phyloP scores from a whole-genome alignment of 2,797 vertebrate species.

The Sylvilagus floridanus region DNA sequence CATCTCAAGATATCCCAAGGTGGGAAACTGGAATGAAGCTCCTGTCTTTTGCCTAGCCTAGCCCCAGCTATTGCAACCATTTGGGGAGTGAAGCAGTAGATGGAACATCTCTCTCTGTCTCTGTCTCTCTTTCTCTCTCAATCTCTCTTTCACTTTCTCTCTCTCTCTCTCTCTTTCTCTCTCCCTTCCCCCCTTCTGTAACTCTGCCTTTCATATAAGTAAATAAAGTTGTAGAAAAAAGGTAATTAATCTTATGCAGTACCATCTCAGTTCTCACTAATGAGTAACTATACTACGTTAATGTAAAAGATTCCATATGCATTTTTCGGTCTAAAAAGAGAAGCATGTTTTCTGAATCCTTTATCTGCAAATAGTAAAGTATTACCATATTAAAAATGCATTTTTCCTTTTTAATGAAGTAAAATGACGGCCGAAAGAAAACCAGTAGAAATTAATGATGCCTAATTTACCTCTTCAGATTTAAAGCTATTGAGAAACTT shows the following conservation, averaged over 20 bases:
- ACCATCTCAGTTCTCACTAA: neutral
- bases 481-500: neutral
- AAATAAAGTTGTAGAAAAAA: neutral
- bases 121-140: no score
- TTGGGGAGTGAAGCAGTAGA: no score
- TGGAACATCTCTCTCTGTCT: no score
- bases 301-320: neutral
- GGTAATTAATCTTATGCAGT: slow-evolving; percentile 1
- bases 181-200: no score
- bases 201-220: no score
- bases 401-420: neutral
- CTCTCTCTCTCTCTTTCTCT: no score
- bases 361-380: neutral
- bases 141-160: no score
- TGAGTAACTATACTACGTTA: neutral
- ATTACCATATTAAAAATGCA: neutral
- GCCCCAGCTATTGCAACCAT: no score
- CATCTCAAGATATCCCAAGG: no score
- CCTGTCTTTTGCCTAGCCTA: no score
- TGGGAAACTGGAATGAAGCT: no score
- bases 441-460: neutral
- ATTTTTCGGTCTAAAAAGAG: neutral
- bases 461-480: neutral
- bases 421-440: neutral
- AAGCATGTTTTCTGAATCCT: neutral